Evolutionary conservation across 2,113 vertebrate species (phyloP).

Genomic region (Numida meleagris): DNA sequence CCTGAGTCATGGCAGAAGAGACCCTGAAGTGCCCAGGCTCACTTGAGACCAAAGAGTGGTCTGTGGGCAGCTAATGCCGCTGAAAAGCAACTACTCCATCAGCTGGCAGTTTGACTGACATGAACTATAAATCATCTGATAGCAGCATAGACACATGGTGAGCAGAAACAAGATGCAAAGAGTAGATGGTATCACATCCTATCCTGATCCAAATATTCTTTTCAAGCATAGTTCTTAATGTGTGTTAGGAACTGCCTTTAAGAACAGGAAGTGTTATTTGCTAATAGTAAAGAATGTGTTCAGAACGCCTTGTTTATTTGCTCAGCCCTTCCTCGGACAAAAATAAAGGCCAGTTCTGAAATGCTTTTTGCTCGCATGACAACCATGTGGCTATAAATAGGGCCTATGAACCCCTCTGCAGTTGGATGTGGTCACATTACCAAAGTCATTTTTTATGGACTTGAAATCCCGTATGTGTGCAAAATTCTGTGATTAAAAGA

Average conservation of each 20-base stretch:
- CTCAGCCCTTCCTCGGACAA: slow-evolving; percentile 13
- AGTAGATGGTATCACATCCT: not conserved
- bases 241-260: not conserved
- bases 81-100: not conserved
- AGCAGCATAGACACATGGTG: not conserved
- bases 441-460: not conserved
- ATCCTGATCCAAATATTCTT: not conserved
- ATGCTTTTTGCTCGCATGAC: not conserved
- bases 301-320: not conserved
- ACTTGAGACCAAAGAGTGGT: not conserved
- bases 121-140: not conserved
- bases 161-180: not conserved
- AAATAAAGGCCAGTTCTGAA: not conserved
- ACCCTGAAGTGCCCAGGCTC: not conserved
- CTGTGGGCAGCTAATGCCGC: not conserved
- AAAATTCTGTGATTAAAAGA: slow-evolving; percentile 20
- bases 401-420: not conserved
- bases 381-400: not conserved
- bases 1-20: not conserved
- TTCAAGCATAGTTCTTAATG: not conserved
- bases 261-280: not conserved
- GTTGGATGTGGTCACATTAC: not conserved
- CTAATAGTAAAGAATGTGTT: not conserved
- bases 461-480: not conserved
- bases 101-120: not conserved